Percentiles rank a stretch among this genome's conserved stretches.
These are phyloP conservation scores for Orchesellides sinensis DNA, from an alignment of 2,888 invertebrate species.

Conservation along the genomic window DNA sequence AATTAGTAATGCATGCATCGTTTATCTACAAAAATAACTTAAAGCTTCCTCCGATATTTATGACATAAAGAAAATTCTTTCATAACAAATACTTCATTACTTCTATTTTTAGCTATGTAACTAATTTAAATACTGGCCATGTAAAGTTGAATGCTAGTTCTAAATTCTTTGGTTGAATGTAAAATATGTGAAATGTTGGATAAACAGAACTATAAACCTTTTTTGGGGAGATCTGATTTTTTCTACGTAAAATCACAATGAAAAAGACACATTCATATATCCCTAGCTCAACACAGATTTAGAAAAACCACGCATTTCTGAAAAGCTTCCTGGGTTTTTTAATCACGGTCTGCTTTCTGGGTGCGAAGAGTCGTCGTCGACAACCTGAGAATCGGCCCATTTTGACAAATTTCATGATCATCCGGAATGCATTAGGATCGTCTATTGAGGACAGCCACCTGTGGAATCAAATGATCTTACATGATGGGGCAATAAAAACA, in stretches of 20 bases:
- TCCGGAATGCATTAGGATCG: constrained; percentile 43
- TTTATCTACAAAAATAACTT: no score
- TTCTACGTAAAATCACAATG: not conserved
- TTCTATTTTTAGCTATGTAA: no score
- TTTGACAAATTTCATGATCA: constrained; percentile 57
- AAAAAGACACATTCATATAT: not conserved
- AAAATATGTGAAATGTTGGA: no score
- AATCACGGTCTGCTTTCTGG: constrained; percentile 21
- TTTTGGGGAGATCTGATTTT: constrained; percentile 46
- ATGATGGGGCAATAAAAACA: not conserved
- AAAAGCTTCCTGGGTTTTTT: constrained; percentile 38
- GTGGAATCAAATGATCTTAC: not conserved
- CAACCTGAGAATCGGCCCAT: constrained; percentile 49
- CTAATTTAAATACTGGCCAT: no score
- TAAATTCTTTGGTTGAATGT: no score
- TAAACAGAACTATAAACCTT: no score
- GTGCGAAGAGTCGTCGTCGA: constrained; percentile 32
- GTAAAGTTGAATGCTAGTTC: no score
- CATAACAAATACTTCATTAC: no score
- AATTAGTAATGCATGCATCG: no score
- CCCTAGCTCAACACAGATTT: no score
- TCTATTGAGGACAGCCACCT: constrained; percentile 51
- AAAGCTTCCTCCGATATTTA: no score
- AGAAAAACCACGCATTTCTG: constrained; percentile 46
- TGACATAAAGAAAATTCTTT: no score